phyloP scores from a whole-genome alignment of 2,888 invertebrate genomes.

The Labia minor region DNA sequence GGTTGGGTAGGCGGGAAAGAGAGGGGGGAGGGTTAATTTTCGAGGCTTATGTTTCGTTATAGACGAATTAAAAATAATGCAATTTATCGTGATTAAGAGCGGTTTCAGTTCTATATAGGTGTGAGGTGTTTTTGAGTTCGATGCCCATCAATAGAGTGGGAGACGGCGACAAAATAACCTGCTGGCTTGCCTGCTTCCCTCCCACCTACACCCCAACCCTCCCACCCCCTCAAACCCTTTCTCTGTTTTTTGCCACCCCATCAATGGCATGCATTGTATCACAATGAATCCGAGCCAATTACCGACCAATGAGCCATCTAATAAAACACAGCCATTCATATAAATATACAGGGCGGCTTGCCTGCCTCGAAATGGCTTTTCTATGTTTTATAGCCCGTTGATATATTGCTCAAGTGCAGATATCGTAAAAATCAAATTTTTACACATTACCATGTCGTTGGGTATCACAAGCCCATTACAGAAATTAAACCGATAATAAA shows the following conservation, averaged over 20 bases:
- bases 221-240: background rate
- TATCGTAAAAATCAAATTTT: constrained; percentile 13
- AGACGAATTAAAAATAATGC: constrained; percentile 13
- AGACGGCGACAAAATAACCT: constrained; percentile 13
- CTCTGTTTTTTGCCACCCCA: background rate
- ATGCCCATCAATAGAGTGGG: background rate
- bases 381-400: constrained; percentile 6
- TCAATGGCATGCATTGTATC: constrained; percentile 4
- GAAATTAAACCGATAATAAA: constrained; percentile 13
- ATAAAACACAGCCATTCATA: constrained; percentile 13
- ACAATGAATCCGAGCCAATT: constrained; percentile 13
- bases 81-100: constrained; percentile 13
- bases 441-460: constrained; percentile 13
- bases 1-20: background rate
- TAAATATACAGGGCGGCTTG: constrained; percentile 8
- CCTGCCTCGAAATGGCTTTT: constrained; percentile 3
- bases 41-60: background rate
- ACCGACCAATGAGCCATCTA: constrained; percentile 13
- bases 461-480: constrained; percentile 13
- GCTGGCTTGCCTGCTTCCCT: background rate
- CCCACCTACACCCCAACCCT: background rate
- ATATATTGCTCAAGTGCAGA: constrained; percentile 13
- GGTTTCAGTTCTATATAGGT: too few species aligned
- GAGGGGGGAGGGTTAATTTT: background rate
- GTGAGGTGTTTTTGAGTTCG: background rate